These are phyloP conservation scores for Bombus sibiricus DNA, from an alignment of 1,140 invertebrate genomes.

Conservation along the genomic window DNA sequence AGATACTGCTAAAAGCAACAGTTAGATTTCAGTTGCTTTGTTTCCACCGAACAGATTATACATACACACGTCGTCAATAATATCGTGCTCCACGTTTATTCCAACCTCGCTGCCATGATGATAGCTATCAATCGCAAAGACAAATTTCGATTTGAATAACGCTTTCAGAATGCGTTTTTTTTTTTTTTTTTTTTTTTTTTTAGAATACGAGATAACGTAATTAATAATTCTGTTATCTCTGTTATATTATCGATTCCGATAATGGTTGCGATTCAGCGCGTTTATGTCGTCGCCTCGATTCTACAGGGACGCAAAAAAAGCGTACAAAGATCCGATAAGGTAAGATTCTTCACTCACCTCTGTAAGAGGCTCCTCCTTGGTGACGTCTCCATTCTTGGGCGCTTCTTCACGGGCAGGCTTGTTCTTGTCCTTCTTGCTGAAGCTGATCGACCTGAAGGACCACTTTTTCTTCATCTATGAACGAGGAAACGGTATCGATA, in stretches of 20 bases:
- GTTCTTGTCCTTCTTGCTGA: slow-evolving; percentile 92
- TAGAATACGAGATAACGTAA: background rate
- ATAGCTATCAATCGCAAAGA: background rate
- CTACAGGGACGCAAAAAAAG: background rate
- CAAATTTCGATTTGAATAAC: background rate
- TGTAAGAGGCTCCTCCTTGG: slow-evolving; percentile 80
- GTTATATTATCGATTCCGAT: background rate
- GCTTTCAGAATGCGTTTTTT: background rate
- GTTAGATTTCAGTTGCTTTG: background rate
- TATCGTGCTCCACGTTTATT: background rate
- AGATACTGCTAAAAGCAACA: background rate
- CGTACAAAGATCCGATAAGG: background rate
- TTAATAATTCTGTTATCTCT: background rate
- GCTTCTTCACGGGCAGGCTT: slow-evolving; percentile 85
- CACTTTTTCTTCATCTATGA: slow-evolving; percentile 91
- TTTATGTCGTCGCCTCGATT: background rate
- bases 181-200: background rate
- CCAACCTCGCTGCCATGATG: no score
- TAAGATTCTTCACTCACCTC: slow-evolving; percentile 77
- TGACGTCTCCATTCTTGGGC: slow-evolving; percentile 81
- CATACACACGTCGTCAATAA: no score
- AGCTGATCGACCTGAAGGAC: slow-evolving; percentile 92
- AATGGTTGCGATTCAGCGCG: background rate
- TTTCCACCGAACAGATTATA: background rate
- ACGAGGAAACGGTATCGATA: slow-evolving; percentile 55